Conservation (phyloP, 35 echinoderm and acorn worm genomes). For the Hemicentrotus pulcherrimus region DNA sequence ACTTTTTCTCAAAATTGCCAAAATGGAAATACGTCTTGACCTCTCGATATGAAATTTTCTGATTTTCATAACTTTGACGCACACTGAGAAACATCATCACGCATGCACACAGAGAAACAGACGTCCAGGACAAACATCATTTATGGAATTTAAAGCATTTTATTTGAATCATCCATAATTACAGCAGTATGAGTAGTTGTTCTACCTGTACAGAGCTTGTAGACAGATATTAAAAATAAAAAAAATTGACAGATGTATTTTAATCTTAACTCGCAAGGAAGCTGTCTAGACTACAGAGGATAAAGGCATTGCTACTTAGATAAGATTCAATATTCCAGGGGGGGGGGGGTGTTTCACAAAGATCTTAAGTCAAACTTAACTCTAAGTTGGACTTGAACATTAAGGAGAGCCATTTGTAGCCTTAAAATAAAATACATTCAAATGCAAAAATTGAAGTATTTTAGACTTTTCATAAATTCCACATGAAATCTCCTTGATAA, state of each 20-base stretch:
- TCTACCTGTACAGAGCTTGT: neutral
- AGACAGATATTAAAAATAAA: neutral
- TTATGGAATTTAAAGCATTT: constrained; percentile 48
- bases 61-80: neutral
- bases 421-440: too few species aligned
- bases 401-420: too few species aligned
- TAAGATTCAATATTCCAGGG: neutral
- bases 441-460: too few species aligned
- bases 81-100: neutral
- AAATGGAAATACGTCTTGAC: too few species aligned
- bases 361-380: too few species aligned
- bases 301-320: neutral
- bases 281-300: neutral
- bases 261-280: neutral
- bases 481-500: too few species aligned
- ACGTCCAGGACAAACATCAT: neutral
- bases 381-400: too few species aligned
- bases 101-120: neutral
- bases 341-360: too few species aligned
- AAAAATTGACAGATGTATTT: neutral
- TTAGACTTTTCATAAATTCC: too few species aligned
- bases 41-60: too few species aligned
- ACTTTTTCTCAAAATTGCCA: too few species aligned
- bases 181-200: neutral
- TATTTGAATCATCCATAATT: constrained; percentile 50